Base-by-base conservation (phyloP, 2,113 vertebrate species). In the Calyptommatus sinebrachiatus region DNA sequence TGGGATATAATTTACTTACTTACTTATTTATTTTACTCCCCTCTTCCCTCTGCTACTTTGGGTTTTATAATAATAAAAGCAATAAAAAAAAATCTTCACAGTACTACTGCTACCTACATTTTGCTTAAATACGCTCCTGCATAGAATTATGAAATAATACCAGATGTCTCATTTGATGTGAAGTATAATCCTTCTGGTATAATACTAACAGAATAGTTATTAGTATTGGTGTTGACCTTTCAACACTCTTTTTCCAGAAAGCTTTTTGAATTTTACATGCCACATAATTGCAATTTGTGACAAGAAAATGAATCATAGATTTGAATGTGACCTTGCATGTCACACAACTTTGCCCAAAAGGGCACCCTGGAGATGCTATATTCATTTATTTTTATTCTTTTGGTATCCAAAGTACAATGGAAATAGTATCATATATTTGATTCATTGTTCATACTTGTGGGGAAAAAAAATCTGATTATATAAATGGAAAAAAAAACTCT, bases 111-210 rank as follows among this genome's bases (percentile, higher is more conserved):
- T 41, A 41, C 5, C 35, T 41, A 41, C 5, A 41, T 41, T 41
- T 41, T 41, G 35, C 35, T 5, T 4, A 41, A 41, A 41, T 41
- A 41, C 2, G 35, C 3, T 41, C 35, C 35, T 41, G 35, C 35
- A 41, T 41, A 78, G 48, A 86, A 81, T 85, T 85, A 71, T 60
- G 61, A 81, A 77, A 50, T 24, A 22, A 83, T 84, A 91, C 76
- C 9, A 50, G 22, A 66, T 83, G 60, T 82, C 72, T 84, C 66
- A 80, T 26, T 80, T 86, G 50, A 76, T 78, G 63, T 76, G 48
- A 77, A 26, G n/a, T 82, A 76, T 79, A 85, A 73, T 84, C 84
- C 84, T 89, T 87, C 78, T 82, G 41, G 11, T 79, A 45, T 71
- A 35, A 76, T 79, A 62, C 12, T 85, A 87, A 72, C 14, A 87